Base-by-base conservation (phyloP, 2,113 vertebrate genomes). In the Siniperca knerii region DNA sequence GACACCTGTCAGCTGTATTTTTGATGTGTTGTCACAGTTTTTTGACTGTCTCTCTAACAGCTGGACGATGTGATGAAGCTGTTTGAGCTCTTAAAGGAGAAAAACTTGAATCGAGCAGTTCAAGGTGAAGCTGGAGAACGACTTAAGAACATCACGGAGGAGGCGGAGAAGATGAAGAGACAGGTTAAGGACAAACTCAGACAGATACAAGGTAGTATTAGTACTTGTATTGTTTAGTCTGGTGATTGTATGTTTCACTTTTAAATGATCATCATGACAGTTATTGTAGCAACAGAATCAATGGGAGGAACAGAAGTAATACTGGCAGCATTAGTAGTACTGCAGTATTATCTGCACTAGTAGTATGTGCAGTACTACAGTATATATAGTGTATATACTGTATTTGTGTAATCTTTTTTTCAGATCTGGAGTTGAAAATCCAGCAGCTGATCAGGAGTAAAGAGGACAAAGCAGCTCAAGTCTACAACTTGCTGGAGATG, bases 351-450 rank as follows among this genome's bases (percentile, higher is more conserved):
- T 25, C 42, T 68, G 2, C 16, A 12, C 40, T 20, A 46, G 15
- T 33, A 35, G 13, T 35, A 37, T 44, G 23, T 60, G 40, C 12
- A 35, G 37, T n/a, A 50, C 4, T 65, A 23, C 46, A 52, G 61
- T 21, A 0, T 55, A 4, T 23, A 5, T 37, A n/a, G n/a, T 29
- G 2, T 64, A 13, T 42, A 9, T 42, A 6, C 35, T 66, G 4
- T 40, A 7, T n/a, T 4, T 66, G 4, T 58, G 16, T 48, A 0
- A 40, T 54, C 4, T 85, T 81, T 75, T 65, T n/a, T 11, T 68
- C 92, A 97, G 97, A 96, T 73, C 88, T 98, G 92, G 97, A 97
- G 94, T 91, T 95, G 90, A 97, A 88, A 87, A 96, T 97, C 81
- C 86, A 94, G 80, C 81, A 93, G 52, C 86, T 96, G 73, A 90